Evolutionary conservation across 2,888 invertebrate species (phyloP), one percentile per base, ranked within the genome.

Genomic region (Tetramorium bicarinatum): DNA sequence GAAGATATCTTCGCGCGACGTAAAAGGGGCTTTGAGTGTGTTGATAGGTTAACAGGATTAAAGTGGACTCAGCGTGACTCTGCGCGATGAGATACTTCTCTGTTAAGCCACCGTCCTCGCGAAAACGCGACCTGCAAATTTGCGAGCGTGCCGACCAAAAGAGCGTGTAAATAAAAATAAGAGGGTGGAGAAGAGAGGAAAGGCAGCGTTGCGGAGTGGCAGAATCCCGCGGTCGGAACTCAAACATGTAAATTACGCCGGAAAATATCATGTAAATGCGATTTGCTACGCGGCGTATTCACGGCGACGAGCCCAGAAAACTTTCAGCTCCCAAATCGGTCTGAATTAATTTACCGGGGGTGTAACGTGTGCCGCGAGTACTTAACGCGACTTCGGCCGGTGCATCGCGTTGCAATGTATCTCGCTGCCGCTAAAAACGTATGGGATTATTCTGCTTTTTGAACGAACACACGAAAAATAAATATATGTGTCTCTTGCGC

Each of bases 31-130:
- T 91, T 89, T 87, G 87, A 88, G 87, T 81, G 89, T 88, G 91
- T 89, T 91, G 90, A 90, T 91, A 90, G 89, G 88, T 89, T 88
- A 89, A 91, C 86, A 84, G 88, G 91, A 91, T 91, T 89, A 91
- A 89, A 85, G 84, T 86, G 88, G 89, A 86, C 83, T 89, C 88
- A 82, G 82, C 72, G 82, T 83, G 88, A 85, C 88, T 84, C 85
- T 81, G 85, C 83, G 83, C 87, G 86, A 85, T 82, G 84, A 49
- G 83, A 87, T 85, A 87, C 88, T 86, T 88, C 86, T 34, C 86
- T 34, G 89, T 87, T 86, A 80, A 90, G 83, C 85, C 80, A 77
- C 85, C 74, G 74, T 29, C 54, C 82, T 59, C 69, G 84, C n/a
- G 72, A 87, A 83, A 85, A 83, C 80, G 82, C 82, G 84, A 64